Conservation (phyloP, 2,888 invertebrate species). For the Rotaria sp. region DNA sequence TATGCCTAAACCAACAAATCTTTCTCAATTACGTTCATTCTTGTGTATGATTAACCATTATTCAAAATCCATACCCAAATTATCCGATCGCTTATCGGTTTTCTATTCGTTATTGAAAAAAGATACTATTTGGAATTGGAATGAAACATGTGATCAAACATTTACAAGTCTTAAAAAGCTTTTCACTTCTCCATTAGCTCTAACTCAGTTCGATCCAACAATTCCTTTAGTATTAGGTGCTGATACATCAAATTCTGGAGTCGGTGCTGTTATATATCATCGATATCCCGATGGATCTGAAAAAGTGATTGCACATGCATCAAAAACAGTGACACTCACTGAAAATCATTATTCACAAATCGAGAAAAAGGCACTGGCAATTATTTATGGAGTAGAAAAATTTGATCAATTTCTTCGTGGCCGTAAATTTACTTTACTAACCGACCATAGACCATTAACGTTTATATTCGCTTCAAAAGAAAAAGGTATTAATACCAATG, state of each 20-base stretch:
- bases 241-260: too few relatives aligned
- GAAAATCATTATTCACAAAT: conserved; percentile 51
- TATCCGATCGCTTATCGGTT: too few relatives aligned
- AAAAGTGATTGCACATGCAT: conserved; percentile 50
- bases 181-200: too few relatives aligned
- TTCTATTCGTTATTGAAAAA: conserved; percentile 19
- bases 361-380: conserved; percentile 51
- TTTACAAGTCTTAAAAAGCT: conserved; percentile 40
- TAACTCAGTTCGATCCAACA: too few relatives aligned
- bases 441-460: conserved; percentile 54
- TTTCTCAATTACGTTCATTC: too few relatives aligned
- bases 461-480: conserved; percentile 48
- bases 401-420: conserved; percentile 55
- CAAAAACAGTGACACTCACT: conserved; percentile 52
- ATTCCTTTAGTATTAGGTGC: too few relatives aligned
- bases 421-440: conserved; percentile 53
- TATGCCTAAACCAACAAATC: too few relatives aligned
- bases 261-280: too few relatives aligned
- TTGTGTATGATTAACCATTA: too few relatives aligned
- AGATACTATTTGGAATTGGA: conserved; percentile 42
- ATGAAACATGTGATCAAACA: conserved; percentile 37
- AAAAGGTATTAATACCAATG: conserved; percentile 45
- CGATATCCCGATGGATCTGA: too few relatives aligned
- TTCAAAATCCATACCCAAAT: too few relatives aligned
- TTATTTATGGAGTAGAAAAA: conserved; percentile 53